Evolutionary conservation across 2,888 invertebrate species (phyloP).

Genomic region (Apantesis nais): DNA sequence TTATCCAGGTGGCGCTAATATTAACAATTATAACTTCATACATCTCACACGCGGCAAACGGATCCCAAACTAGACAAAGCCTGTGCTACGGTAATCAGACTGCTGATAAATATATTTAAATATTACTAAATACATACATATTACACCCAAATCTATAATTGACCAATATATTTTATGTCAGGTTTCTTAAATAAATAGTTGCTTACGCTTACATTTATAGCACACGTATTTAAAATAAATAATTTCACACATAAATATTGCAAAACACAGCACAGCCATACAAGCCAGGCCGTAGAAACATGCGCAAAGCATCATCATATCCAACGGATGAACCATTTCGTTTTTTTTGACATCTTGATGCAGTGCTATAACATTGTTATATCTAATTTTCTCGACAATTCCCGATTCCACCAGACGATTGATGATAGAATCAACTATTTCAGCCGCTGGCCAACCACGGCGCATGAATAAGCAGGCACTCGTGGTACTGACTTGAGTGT

Average conservation of each 20-base stretch:
- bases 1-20: no score
- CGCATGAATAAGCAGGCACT: slow-evolving; percentile 59
- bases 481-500: slow-evolving; percentile 45
- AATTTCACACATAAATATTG: slow-evolving; percentile 58
- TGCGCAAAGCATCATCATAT: slow-evolving; percentile 51
- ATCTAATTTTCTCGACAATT: slow-evolving; percentile 12
- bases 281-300: slow-evolving; percentile 59
- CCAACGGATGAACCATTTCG: slow-evolving; percentile 40
- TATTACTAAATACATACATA: no score
- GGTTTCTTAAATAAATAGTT: not conserved
- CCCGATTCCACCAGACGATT: slow-evolving; percentile 55
- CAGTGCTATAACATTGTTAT: slow-evolving; percentile 10
- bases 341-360: slow-evolving; percentile 14
- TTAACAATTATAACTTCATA: no score
- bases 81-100: no score
- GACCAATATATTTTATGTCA: not conserved
- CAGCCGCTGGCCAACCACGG: slow-evolving; percentile 63
- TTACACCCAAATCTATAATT: no score
- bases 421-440: slow-evolving; percentile 48
- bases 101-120: no score
- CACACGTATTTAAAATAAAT: slow-evolving; percentile 32
- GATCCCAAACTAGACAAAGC: no score
- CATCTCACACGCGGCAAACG: no score
- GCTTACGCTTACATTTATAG: not conserved
- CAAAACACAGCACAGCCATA: slow-evolving; percentile 50